Base-by-base conservation (phyloP, 1,140 invertebrate genomes). In the Aplysia californica region DNA sequence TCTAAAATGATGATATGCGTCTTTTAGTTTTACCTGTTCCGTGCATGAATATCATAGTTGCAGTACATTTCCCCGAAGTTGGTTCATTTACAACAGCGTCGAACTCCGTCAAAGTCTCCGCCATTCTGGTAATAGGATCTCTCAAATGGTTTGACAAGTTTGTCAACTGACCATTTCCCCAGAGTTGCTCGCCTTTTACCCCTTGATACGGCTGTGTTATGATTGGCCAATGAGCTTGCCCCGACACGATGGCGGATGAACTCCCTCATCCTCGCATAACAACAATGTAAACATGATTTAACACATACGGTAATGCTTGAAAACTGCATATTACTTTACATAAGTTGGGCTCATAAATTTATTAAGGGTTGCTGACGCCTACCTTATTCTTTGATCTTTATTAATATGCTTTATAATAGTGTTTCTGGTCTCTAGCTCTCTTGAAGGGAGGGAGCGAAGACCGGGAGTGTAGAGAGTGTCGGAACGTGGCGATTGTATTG, bases 211-310 rank as follows among this genome's bases (percentile, higher is more conserved):
- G 26, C 55, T 23, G 3, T 10, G 41, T 65, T 50, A 66, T 75
- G 72, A 75, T 75, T 75, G 72, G 72, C 61, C 72, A 66, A 75
- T 75, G 59, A 38, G 41, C 61, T 50, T 41, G 39, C 72, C 39
- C 35, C 31, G 66, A 41, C 59, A 66, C 56, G 59, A 75, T 75
- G 72, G 72, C 72, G 72, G 72, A 75, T 39, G 61, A 35, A 75
- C 61, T 75, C 72, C 61, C 33, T n/a, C 72, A 41, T 44, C 61
- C 41, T 50, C 35, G 72, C 72, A 65, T 75, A 75, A 75, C 72
- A 75, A 75, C 72, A 75, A 75, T 75, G 72, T 75, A 75, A 75
- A 75, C 72, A 75, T 66, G 50, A 65, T 75, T 75, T 66, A 29
- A 66, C 58, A 39, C 10, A 23, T 44, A 6, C 31, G 35, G 58